Evolutionary conservation across 2,888 invertebrate genomes (phyloP).

Genomic region (Zele albiditarsus): DNA sequence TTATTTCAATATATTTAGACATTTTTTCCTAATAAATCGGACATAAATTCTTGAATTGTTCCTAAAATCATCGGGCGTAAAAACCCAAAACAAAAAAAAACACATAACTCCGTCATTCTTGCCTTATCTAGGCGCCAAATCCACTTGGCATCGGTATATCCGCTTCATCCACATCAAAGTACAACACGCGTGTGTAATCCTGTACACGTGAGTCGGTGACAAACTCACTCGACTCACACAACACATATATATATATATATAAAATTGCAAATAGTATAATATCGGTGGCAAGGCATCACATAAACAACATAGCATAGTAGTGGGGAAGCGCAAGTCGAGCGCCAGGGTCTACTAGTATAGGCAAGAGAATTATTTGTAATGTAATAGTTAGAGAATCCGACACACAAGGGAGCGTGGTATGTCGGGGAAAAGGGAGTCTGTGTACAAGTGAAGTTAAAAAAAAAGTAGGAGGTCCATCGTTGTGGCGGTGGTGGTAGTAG

Average conservation of each 20-base stretch:
- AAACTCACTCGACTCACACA: not conserved
- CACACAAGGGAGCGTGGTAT: conserved; percentile 40
- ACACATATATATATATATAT: not conserved
- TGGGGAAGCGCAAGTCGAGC: conserved; percentile 7
- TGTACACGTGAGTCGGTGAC: not conserved
- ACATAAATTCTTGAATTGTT: too few relatives aligned
- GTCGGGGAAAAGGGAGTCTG: conserved; percentile 34
- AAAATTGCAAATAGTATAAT: not conserved
- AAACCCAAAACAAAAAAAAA: too few relatives aligned
- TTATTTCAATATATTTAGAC: too few relatives aligned
- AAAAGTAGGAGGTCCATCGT: conserved; percentile 27
- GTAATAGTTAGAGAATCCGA: conserved; percentile 59
- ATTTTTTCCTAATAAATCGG: too few relatives aligned
- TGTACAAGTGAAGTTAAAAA: conserved; percentile 4
- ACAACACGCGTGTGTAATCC: not conserved
- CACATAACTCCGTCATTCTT: not conserved
- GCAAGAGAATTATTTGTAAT: conserved; percentile 63
- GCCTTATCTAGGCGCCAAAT: not conserved
- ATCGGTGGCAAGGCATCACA: conserved; percentile 39
- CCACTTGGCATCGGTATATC: not conserved
- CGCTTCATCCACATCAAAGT: not conserved
- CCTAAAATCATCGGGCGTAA: too few relatives aligned
- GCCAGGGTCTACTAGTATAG: not conserved
- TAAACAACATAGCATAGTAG: conserved; percentile 45
- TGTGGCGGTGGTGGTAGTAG: conserved; percentile 72